phyloP scores from a whole-genome alignment of 2,797 vertebrate genomes.

The Pseudomugil tenellus region DNA sequence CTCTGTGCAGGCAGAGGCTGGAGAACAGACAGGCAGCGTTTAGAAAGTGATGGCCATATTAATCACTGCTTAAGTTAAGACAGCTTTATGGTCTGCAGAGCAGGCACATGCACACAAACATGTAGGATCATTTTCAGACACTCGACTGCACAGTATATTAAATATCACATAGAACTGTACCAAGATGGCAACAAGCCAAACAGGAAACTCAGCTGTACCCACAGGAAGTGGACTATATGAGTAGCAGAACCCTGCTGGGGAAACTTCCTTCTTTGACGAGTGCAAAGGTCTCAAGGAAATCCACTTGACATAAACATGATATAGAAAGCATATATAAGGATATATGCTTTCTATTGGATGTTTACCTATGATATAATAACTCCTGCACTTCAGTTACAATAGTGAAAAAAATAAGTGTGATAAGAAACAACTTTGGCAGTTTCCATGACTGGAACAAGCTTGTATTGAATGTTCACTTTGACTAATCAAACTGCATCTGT shows the following conservation, averaged over 20 bases:
- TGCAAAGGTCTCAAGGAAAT: slow-evolving; percentile 66
- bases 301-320: slow-evolving; percentile 73
- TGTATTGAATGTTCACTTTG: slow-evolving; percentile 27
- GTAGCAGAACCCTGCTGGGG: slow-evolving; percentile 58
- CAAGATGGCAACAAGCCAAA: slow-evolving; percentile 51
- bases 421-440: background rate
- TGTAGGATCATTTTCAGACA: slow-evolving; percentile 46
- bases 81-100: slow-evolving; percentile 78
- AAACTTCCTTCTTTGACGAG: slow-evolving; percentile 62
- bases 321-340: too few relatives aligned
- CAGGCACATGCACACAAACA: slow-evolving; percentile 49
- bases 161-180: slow-evolving; percentile 43
- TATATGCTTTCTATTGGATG: background rate
- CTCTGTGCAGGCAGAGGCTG: slow-evolving; percentile 70
- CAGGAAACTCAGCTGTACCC: slow-evolving; percentile 61
- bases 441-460: slow-evolving; percentile 13
- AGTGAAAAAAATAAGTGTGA: slow-evolving; percentile 10
- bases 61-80: slow-evolving; percentile 85
- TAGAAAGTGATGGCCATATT: slow-evolving; percentile 87
- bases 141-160: slow-evolving; percentile 45
- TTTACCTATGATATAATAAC: background rate
- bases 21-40: slow-evolving; percentile 80
- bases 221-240: slow-evolving; percentile 72
- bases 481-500: slow-evolving; percentile 67
- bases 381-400: background rate